A percentile compares a stretch with the other conserved stretches of the same genome.
These are phyloP conservation scores for Dryobates pubescens DNA, from an alignment of 2,797 vertebrate species.

Conservation along the genomic window DNA sequence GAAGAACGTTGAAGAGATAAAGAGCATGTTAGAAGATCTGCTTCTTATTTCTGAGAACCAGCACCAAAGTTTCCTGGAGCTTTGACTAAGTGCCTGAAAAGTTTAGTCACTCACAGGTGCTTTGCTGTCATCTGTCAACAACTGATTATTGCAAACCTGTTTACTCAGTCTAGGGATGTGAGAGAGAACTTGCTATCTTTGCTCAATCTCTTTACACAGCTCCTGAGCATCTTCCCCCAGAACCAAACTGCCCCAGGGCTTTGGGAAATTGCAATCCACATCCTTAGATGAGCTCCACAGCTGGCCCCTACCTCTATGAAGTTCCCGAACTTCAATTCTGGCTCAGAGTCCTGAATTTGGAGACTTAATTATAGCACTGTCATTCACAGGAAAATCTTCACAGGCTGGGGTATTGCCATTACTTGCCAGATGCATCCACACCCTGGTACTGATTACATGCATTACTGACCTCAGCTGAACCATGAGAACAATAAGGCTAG, in stretches of 20 bases:
- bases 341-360: constrained; percentile 55
- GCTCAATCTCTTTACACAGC: constrained; percentile 55
- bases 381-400: constrained; percentile 62
- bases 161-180: constrained; percentile 53
- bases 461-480: constrained; percentile 70
- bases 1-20: constrained; percentile 34
- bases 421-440: constrained; percentile 68
- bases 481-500: constrained; percentile 53
- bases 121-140: constrained; percentile 75
- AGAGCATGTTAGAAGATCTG: background rate
- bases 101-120: constrained; percentile 70
- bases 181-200: constrained; percentile 47
- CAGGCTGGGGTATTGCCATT: constrained; percentile 61
- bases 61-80: constrained; percentile 45
- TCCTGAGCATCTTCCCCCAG: constrained; percentile 39
- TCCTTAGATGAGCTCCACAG: constrained; percentile 55
- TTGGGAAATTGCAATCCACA: constrained; percentile 50
- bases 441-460: constrained; percentile 65
- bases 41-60: constrained; percentile 64
- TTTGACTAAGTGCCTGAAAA: constrained; percentile 68
- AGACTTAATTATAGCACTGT: constrained; percentile 70
- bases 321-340: constrained; percentile 55
- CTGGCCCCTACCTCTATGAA: constrained; percentile 49
- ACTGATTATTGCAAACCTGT: constrained; percentile 68
- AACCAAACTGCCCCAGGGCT: constrained; percentile 14